A percentile compares a stretch with the other conserved stretches of the same genome.
Conservation (phyloP, 1,140 invertebrate genomes). For the Anagrus nilaparvatae region DNA sequence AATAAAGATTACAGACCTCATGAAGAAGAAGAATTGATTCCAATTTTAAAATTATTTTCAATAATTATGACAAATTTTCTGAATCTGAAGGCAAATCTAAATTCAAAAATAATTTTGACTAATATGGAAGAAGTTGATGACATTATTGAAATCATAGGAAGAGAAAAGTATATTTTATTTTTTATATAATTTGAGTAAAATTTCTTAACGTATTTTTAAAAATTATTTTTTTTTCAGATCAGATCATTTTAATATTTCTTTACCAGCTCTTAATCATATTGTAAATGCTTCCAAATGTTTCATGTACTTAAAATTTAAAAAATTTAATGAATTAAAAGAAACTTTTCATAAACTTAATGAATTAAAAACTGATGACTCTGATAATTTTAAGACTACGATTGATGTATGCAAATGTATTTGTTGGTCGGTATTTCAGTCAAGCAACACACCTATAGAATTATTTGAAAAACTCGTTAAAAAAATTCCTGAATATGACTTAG, state of each 20-base stretch:
- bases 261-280: background rate
- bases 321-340: background rate
- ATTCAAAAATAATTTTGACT: background rate
- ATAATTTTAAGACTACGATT: background rate
- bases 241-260: too few relatives aligned
- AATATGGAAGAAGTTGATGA: constrained; percentile 2
- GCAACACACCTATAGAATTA: background rate
- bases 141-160: too few relatives aligned
- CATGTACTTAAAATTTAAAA: background rate
- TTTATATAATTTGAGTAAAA: too few relatives aligned
- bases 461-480: background rate
- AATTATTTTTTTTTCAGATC: too few relatives aligned
- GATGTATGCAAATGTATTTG: background rate
- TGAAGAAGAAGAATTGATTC: constrained; percentile 7
- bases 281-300: background rate
- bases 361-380: background rate
- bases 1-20: background rate
- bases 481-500: background rate
- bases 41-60: constrained; percentile 1
- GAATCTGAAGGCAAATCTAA: background rate
- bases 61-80: constrained; percentile 1
- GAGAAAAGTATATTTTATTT: too few relatives aligned
- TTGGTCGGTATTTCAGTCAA: constrained; percentile 3
- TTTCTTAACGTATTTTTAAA: too few relatives aligned
- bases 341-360: background rate